Evolutionary conservation across 2,113 vertebrate genomes (phyloP), one percentile per base, ranked within the genome.

Genomic region (Lophius piscatorius): DNA sequence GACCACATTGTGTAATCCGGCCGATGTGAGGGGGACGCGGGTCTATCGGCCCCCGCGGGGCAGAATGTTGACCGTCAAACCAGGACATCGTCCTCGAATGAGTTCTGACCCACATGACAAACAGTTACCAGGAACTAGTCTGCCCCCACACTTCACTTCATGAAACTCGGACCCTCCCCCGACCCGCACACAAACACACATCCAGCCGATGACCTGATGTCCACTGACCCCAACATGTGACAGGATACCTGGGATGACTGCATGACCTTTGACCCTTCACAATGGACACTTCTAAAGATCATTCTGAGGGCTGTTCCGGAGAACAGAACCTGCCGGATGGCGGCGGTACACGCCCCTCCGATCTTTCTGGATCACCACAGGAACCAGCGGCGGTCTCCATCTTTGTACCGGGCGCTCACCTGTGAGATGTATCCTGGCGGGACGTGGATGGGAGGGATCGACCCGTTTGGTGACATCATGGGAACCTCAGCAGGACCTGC

Each of bases 381-480:
- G n/a, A n/a, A n/a, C n/a, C n/a, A n/a, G n/a, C n/a, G n/a, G n/a
- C n/a, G n/a, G n/a, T n/a, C n/a, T n/a, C n/a, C n/a, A n/a, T n/a
- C n/a, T n/a, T n/a, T n/a, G n/a, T n/a, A n/a, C 10, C n/a, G 12
- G 46, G 33, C 1, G 57, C 80, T 48, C 87, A 99, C 97, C 96
- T 99, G 97, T 82, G 97, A 99, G 90, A 99, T 98, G 82, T 99
- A 99, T 80, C 97, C 97, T 0, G 96, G 97, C 78, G 97, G 97
- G 21, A 99, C 96, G 18, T 99, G 97, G 74, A 99, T 99, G 66
- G 97, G 96, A 49, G 97, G 97, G 66, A 99, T 99, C 56, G 97
- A 99, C 63, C 97, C 96, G 74, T 98, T 98, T 29, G 97, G 96
- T 81, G 97, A 99, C 96, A 99, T 95, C 97, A 99, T 99, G 71